Evolutionary conservation across 2,888 invertebrate species (phyloP), one percentile per base, ranked within the genome.

Genomic region (Zaprionus bogoriensis): DNA sequence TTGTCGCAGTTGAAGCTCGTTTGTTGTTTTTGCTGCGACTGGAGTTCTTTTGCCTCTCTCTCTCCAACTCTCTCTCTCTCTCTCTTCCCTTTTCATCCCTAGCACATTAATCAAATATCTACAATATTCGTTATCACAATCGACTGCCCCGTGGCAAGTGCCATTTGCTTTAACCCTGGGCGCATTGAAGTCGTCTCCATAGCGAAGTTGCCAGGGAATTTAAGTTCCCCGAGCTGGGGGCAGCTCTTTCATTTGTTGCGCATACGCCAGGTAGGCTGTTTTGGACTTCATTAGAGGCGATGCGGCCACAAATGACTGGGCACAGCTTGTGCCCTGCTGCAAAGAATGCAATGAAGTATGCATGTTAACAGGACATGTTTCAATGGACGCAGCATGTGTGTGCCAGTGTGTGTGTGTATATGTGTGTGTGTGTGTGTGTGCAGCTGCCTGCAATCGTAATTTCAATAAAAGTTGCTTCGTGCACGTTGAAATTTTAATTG

Each of bases 391-490:
- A n/a, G 38, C 30, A 59, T 36, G 12, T 19, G 19, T 36, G 6
- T 53, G 36, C 42, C 17, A 12, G 17, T 39, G 27, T 45, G 30
- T 20, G 46, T 19, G 36, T 50, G 14, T 41, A 54, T 38, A 41
- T 46, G 55, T 53, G 36, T 45, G 32, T 48, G 41, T 41, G 45
- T 39, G 48, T 55, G 60, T 70, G 62, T 63, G 42, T 57, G 63
- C 74, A 72, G 67, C 67, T 74, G 65, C 51, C 67, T 82, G 80
- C 73, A 77, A 79, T 70, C 78, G 80, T 75, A 74, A 82, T 87
- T 87, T 87, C 86, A 87, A 87, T 87, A 84, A 87, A 87, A 82
- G 76, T 82, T 83, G 87, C 84, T 85, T 85, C 82, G 78, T 84
- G 74, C 63, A 80, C 75, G 77, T 77, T 82, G 77, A 77, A 87